Percentiles rank a stretch among this genome's conserved stretches.
Evolutionary conservation across 2,113 vertebrate genomes (phyloP).

Genomic region (Balaeniceps rex): DNA sequence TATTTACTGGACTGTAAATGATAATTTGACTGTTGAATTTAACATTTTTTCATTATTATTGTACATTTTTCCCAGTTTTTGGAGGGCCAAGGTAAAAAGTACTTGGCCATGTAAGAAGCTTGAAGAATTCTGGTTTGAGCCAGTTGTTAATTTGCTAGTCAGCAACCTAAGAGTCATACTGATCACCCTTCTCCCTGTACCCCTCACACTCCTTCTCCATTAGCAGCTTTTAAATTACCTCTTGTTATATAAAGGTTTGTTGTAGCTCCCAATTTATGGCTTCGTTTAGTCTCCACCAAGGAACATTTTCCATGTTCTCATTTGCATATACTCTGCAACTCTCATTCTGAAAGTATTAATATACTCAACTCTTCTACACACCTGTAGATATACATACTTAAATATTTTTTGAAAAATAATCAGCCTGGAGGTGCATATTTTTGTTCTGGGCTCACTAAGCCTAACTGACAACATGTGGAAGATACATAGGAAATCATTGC

Average conservation of each 20-base stretch:
- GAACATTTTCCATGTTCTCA: neutral
- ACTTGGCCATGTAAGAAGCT: neutral
- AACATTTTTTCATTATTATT: neutral
- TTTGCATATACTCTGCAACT: neutral
- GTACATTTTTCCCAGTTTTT: neutral
- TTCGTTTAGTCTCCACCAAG: neutral
- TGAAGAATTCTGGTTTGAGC: neutral
- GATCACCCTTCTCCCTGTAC: neutral
- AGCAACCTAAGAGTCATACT: neutral
- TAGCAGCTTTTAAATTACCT: neutral
- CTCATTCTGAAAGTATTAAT: neutral
- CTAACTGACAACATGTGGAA: neutral
- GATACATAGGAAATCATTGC: neutral
- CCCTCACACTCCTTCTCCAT: neutral
- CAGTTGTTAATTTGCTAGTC: neutral
- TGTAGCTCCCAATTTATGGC: neutral
- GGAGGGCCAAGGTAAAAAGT: neutral
- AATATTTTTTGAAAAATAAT: neutral
- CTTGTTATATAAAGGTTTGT: neutral
- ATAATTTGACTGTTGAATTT: neutral
- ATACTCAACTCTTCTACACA: neutral
- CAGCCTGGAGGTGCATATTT: neutral
- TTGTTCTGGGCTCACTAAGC: neutral
- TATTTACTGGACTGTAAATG: neutral
- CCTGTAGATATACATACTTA: neutral